Evolutionary conservation across 2,797 vertebrate genomes (phyloP).

Genomic region (Rhyacichthys aspro): DNA sequence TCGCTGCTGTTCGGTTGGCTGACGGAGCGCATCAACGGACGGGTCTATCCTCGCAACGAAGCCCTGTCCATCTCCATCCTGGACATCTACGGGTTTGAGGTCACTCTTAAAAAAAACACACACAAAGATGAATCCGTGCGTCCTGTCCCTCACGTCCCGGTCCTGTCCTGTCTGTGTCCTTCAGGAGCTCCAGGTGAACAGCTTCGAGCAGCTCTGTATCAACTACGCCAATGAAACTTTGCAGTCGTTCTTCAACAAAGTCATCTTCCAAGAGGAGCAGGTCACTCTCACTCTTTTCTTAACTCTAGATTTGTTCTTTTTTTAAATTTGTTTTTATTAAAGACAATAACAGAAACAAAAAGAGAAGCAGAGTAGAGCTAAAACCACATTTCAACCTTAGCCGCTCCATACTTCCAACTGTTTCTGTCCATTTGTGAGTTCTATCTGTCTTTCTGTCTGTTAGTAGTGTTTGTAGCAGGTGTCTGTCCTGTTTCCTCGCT

Average conservation of each 20-base stretch:
- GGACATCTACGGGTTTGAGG: constrained; percentile 98
- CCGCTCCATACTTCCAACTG: too few species aligned
- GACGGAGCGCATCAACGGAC: constrained; percentile 90
- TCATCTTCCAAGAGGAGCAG: constrained; percentile 95
- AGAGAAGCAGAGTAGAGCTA: too few species aligned
- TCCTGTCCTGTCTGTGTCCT: constrained; percentile 28
- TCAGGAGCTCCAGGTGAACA: constrained; percentile 94
- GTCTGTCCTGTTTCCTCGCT: too few species aligned
- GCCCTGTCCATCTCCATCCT: constrained; percentile 90
- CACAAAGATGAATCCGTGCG: not conserved
- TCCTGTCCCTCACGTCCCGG: constrained; percentile 11
- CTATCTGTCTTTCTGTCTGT: too few species aligned
- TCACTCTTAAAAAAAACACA: constrained; percentile 52
- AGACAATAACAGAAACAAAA: too few species aligned
- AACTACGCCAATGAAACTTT: constrained; percentile 95
- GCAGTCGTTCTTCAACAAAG: constrained; percentile 93
- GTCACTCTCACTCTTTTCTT: constrained; percentile 67
- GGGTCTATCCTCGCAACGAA: constrained; percentile 89
- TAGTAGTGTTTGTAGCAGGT: too few species aligned
- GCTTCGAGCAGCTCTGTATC: constrained; percentile 96
- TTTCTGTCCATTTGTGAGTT: too few species aligned
- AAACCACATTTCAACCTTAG: too few species aligned
- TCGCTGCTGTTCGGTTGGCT: constrained; percentile 95
- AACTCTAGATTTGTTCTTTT: too few species aligned
- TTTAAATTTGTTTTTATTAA: too few species aligned